phyloP scores from a whole-genome alignment of 2,888 invertebrate species.

The Apantesis nais region DNA sequence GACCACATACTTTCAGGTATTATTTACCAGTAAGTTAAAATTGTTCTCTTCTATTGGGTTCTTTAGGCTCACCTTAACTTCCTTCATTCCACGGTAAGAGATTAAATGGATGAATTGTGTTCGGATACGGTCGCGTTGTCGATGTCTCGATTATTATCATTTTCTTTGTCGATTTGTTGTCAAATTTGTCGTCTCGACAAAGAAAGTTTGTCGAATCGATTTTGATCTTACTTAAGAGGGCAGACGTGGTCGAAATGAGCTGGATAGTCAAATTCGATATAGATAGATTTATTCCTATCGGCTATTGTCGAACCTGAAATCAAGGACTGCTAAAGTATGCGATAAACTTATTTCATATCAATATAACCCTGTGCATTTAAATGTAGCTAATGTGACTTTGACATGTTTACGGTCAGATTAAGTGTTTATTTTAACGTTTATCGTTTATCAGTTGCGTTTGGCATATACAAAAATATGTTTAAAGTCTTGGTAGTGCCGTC shows the following conservation, averaged over 20 bases:
- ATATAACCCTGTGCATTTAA: not conserved
- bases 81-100: too few species aligned
- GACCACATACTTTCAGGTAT: too few species aligned
- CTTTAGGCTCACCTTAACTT: too few species aligned
- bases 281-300: not conserved
- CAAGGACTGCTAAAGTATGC: conserved; percentile 1
- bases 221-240: too few species aligned
- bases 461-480: conserved; percentile 34
- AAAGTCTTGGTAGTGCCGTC: conserved; percentile 36
- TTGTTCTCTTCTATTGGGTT: too few species aligned
- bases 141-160: too few species aligned
- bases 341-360: not conserved
- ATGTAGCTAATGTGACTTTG: conserved; percentile 4
- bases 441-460: conserved; percentile 42
- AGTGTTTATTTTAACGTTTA: conserved; percentile 38
- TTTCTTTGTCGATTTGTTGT: too few species aligned
- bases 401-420: conserved; percentile 20
- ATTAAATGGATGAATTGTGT: too few species aligned
- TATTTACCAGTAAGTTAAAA: not conserved
- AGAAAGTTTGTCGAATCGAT: too few species aligned
- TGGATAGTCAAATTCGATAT: not conserved
- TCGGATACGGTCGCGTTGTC: too few species aligned
- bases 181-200: too few species aligned
- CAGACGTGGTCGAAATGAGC: not conserved
- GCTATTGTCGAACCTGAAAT: not conserved